These are phyloP conservation scores for Phaedon cochleariae DNA, from an alignment of 2,888 invertebrate genomes.

Conservation along the genomic window DNA sequence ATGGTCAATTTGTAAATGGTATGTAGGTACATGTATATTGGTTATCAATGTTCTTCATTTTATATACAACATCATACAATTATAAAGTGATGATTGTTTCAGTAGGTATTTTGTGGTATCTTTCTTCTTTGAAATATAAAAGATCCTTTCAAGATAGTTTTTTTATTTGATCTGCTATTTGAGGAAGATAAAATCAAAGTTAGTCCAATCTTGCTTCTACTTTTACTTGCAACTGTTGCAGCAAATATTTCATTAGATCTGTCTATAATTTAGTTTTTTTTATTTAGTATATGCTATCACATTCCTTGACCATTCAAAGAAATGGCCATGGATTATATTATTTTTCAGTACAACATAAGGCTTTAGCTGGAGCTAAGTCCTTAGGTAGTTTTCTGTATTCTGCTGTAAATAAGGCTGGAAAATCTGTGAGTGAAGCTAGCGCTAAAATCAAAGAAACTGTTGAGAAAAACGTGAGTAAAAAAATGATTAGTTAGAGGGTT, in stretches of 20 bases:
- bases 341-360: constrained; percentile 83
- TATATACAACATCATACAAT: neutral
- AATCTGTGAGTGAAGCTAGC: constrained; percentile 88
- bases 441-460: constrained; percentile 95
- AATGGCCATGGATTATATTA: neutral
- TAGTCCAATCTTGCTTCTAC: too few relatives aligned
- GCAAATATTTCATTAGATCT: too few relatives aligned
- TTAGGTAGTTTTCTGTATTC: constrained; percentile 93
- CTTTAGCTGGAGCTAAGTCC: constrained; percentile 88
- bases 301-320: neutral
- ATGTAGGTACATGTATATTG: constrained; percentile 55
- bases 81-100: neutral
- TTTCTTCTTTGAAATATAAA: too few relatives aligned
- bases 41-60: constrained; percentile 24
- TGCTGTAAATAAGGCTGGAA: constrained; percentile 95
- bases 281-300: too few relatives aligned
- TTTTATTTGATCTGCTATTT: too few relatives aligned
- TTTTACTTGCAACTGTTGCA: too few relatives aligned
- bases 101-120: constrained; percentile 15
- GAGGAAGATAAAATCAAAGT: too few relatives aligned
- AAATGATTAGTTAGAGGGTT: neutral
- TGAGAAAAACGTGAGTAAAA: constrained; percentile 86
- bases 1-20: constrained; percentile 81
- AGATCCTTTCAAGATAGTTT: too few relatives aligned
- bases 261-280: too few relatives aligned